Conservation (phyloP, 2,888 invertebrate genomes). For the Lasioglossum figueresi region DNA sequence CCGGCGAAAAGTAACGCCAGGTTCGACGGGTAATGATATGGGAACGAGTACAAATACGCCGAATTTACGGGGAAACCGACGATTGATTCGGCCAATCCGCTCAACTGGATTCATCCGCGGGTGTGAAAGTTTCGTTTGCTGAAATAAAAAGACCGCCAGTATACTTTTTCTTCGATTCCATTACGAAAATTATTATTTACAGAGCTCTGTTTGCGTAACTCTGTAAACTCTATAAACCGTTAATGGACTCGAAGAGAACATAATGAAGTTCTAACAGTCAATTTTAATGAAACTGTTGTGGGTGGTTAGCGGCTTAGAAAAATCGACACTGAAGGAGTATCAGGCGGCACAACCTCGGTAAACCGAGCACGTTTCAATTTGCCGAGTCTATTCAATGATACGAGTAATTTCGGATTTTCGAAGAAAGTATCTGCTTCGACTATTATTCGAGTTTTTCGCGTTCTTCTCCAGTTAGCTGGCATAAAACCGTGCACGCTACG, state of each 20-base stretch:
- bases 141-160: neutral
- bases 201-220: neutral
- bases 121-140: neutral
- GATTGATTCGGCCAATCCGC: slow-evolving; percentile 38
- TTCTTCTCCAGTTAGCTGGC: neutral
- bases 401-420: neutral
- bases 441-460: neutral
- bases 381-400: neutral
- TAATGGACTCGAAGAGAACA: neutral
- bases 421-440: neutral
- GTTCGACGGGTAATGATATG: slow-evolving; percentile 20
- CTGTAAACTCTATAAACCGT: neutral
- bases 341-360: neutral
- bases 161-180: no score
- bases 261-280: neutral
- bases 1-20: slow-evolving; percentile 27
- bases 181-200: neutral
- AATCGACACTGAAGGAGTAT: neutral
- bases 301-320: neutral
- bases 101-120: neutral
- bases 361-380: neutral
- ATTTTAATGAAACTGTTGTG: neutral
- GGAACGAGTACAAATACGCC: slow-evolving; percentile 14
- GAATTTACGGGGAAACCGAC: slow-evolving; percentile 15
- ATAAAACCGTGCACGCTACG: neutral